Conservation (phyloP, 2,797 vertebrate genomes). For the Bradypodion ventrale region DNA sequence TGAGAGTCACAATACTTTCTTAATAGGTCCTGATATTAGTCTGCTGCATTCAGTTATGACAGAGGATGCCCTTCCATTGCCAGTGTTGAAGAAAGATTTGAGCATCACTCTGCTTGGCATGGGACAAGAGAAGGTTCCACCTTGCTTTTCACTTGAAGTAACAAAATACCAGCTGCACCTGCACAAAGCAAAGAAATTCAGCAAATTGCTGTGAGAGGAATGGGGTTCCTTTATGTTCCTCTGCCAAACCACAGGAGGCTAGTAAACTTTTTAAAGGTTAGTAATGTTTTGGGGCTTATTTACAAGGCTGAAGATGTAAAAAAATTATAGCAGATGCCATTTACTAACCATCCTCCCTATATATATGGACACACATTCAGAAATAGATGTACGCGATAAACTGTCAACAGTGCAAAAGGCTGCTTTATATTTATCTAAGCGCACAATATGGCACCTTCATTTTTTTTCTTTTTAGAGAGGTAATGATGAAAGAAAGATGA, state of each 20-base stretch:
- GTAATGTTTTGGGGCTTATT: neutral
- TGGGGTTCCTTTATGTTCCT: neutral
- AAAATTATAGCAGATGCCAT: slow-evolving; percentile 66
- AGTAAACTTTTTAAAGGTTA: neutral
- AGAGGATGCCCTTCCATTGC: neutral
- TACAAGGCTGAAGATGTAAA: neutral
- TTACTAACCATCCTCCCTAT: slow-evolving; percentile 56
- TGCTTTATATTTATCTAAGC: slow-evolving; percentile 58
- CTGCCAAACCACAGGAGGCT: neutral
- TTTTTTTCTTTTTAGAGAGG: neutral
- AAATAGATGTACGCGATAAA: slow-evolving; percentile 61
- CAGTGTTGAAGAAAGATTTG: neutral
- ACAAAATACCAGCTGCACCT: neutral
- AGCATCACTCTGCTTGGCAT: neutral
- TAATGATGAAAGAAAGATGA: slow-evolving; percentile 59
- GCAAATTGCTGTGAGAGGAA: neutral
- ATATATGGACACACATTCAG: slow-evolving; percentile 61
- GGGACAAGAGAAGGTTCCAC: neutral
- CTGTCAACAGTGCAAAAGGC: slow-evolving; percentile 72
- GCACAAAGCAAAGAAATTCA: neutral
- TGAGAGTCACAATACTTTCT: too few relatives aligned
- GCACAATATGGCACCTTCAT: slow-evolving; percentile 54
- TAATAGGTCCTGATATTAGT: neutral
- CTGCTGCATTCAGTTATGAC: neutral
- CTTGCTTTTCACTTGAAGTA: neutral